A percentile compares a stretch with the other conserved stretches of the same genome.
These are phyloP conservation scores for Oryzias sinensis DNA, from an alignment of 2,797 vertebrate species.

Conservation along the genomic window DNA sequence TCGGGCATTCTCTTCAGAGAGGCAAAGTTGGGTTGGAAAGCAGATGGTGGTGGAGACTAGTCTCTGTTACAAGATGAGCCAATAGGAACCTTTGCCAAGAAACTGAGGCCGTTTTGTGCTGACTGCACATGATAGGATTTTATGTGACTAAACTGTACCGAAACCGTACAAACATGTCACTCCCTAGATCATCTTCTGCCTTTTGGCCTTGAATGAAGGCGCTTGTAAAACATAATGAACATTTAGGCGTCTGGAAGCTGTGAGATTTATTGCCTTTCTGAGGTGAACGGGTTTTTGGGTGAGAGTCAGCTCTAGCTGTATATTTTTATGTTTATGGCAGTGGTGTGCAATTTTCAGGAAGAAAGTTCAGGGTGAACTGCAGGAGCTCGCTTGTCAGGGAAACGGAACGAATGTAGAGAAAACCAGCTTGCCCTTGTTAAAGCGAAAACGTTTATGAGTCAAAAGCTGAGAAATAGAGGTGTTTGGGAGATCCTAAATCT, in stretches of 20 bases:
- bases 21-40: constrained; percentile 28
- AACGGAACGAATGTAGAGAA: constrained; percentile 1
- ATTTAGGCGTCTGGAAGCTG: constrained; percentile 37
- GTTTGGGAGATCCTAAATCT: too few species aligned
- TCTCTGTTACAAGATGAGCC: constrained; percentile 31
- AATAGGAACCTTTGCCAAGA: constrained; percentile 38
- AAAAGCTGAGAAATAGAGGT: too few species aligned
- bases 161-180: constrained; percentile 16
- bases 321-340: constrained; percentile 36
- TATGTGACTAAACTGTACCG: constrained; percentile 13
- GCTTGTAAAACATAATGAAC: constrained; percentile 41
- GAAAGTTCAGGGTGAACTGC: constrained; percentile 13
- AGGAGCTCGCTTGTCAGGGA: constrained; percentile 25
- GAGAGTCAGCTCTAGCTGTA: constrained; percentile 13
- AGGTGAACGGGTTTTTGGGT: constrained; percentile 27
- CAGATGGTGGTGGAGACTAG: constrained; percentile 50
- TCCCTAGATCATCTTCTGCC: constrained; percentile 23
- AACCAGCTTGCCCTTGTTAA: neutral
- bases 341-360: constrained; percentile 42
- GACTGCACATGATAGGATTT: constrained; percentile 24
- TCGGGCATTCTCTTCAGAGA: constrained; percentile 3
- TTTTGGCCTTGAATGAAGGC: constrained; percentile 33
- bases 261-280: constrained; percentile 27
- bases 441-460: neutral
- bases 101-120: constrained; percentile 20